A percentile compares a stretch with the other conserved stretches of the same genome.
phyloP scores from a whole-genome alignment of 2,113 vertebrate species.

The Holacanthus passer region DNA sequence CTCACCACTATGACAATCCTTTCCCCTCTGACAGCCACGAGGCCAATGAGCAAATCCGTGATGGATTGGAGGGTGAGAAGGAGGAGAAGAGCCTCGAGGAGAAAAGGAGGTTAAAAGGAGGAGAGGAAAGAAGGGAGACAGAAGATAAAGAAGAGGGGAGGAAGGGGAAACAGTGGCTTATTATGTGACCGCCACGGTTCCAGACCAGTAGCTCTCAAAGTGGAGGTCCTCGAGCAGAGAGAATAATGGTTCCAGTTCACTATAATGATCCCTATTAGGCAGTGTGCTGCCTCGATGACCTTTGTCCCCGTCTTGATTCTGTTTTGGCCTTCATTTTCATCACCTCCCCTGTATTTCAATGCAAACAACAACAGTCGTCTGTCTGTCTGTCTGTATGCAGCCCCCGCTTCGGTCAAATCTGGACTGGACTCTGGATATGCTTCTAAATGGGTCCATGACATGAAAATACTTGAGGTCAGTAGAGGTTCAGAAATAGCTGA shows the following conservation, averaged over 20 bases:
- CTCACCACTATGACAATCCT: neutral
- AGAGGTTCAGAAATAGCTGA: conserved; percentile 37
- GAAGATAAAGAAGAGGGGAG: neutral
- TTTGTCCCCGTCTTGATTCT: conserved; percentile 3
- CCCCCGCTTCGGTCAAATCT: neutral
- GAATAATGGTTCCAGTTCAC: conserved; percentile 36
- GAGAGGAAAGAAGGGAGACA: conserved; percentile 22
- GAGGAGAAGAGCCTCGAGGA: conserved; percentile 13
- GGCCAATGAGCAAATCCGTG: conserved; percentile 41
- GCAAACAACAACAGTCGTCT: neutral
- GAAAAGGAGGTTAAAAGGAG: conserved; percentile 27
- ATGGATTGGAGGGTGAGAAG: conserved; percentile 50
- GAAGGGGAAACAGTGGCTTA: conserved; percentile 43
- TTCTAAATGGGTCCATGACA: conserved; percentile 19
- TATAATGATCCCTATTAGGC: conserved; percentile 29
- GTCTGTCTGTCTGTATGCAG: neutral
- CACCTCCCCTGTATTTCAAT: neutral
- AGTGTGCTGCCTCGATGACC: conserved; percentile 15
- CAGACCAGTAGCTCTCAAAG: conserved; percentile 54
- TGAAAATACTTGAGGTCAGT: conserved; percentile 16
- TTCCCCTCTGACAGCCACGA: conserved; percentile 7
- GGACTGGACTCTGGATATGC: neutral
- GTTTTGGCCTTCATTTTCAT: conserved; percentile 21
- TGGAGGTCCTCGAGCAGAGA: conserved; percentile 45
- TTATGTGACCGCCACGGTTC: conserved; percentile 61